A percentile compares a stretch with the other conserved stretches of the same genome.
phyloP scores from a whole-genome alignment of 2,888 invertebrate species.

The Andrena flavipes region DNA sequence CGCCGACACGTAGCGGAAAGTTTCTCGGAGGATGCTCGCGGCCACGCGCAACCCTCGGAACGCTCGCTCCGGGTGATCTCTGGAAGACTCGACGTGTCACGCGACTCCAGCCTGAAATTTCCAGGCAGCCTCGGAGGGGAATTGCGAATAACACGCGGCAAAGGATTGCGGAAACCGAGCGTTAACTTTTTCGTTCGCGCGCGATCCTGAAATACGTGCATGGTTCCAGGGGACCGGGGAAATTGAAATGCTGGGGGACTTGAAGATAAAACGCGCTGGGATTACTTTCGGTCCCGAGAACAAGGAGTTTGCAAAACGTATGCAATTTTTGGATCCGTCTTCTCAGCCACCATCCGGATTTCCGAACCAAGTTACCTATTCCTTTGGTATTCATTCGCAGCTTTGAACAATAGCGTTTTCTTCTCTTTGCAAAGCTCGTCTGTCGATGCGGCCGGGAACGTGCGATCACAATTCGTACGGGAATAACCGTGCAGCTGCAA shows the following conservation, averaged over 20 bases:
- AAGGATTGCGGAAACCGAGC: background rate
- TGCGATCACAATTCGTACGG: constrained; percentile 12
- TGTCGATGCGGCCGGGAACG: constrained; percentile 12
- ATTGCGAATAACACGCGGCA: constrained; percentile 30
- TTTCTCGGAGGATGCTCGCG: constrained; percentile 9
- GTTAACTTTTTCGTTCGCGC: background rate
- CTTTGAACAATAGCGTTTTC: background rate
- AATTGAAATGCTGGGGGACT: background rate
- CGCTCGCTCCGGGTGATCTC: constrained; percentile 23
- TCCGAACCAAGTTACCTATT: background rate
- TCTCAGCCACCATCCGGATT: background rate
- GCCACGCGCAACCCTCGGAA: background rate
- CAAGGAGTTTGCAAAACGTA: background rate
- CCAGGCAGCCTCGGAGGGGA: constrained; percentile 2
- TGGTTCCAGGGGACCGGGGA: background rate
- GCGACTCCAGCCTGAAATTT: constrained; percentile 3
- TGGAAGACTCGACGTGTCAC: background rate
- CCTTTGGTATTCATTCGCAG: background rate
- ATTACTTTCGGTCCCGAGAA: background rate
- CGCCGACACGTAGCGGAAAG: constrained; percentile 33
- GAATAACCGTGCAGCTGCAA: constrained; percentile 6
- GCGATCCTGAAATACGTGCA: background rate
- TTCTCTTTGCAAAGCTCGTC: constrained; percentile 7
- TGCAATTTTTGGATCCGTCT: background rate
- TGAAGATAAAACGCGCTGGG: background rate